Conservation (phyloP, 2,113 vertebrate species). For the Dasyurus viverrinus region DNA sequence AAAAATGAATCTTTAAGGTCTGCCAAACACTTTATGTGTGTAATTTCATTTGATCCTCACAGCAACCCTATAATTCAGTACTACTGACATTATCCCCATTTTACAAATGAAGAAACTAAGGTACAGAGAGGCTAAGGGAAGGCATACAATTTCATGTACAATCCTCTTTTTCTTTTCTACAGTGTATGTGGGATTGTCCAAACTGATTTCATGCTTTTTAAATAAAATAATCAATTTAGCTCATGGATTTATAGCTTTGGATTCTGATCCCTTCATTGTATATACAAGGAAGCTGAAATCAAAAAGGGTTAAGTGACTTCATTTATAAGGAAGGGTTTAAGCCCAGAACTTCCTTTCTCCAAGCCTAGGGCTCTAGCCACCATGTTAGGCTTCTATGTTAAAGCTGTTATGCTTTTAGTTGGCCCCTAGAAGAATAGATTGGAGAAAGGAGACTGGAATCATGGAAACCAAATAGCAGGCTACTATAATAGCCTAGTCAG, state of each 20-base stretch:
- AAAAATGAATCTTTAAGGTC: background rate
- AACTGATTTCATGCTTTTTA: background rate
- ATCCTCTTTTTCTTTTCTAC: background rate
- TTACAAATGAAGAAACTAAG: conserved; percentile 22
- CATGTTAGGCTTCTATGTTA: background rate
- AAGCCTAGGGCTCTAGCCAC: conserved; percentile 6
- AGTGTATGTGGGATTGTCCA: background rate
- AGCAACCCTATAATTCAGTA: background rate
- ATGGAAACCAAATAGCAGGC: background rate
- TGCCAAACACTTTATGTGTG: background rate
- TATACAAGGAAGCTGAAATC: conserved; percentile 5
- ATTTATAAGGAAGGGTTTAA: conserved; percentile 14
- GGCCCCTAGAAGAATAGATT: background rate
- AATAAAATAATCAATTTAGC: background rate
- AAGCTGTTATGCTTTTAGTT: too few species aligned
- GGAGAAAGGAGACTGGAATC: background rate
- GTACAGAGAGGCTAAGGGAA: background rate
- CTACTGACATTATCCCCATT: background rate
- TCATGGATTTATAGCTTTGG: background rate
- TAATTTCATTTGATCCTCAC: background rate
- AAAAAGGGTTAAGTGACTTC: background rate
- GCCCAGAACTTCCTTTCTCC: conserved; percentile 24
- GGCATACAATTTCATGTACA: background rate
- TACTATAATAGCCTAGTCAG: background rate
- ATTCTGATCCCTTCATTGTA: background rate